These are phyloP conservation scores for Halocynthia aurantium DNA, from an alignment of 23 tunicate species.

Conservation along the genomic window DNA sequence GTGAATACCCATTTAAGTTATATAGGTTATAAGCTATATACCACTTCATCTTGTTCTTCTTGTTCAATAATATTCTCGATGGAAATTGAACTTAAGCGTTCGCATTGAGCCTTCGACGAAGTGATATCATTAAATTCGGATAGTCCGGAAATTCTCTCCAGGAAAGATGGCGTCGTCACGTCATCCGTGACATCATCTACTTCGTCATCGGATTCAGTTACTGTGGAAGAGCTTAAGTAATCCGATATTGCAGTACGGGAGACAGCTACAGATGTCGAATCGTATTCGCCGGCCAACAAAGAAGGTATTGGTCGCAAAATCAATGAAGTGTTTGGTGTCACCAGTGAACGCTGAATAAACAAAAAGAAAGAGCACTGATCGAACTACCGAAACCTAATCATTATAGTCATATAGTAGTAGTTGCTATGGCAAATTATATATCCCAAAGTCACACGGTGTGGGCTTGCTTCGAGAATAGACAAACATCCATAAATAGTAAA, in stretches of 20 bases:
- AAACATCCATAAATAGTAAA: no score
- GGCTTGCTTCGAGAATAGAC: no score
- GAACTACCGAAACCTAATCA: no score
- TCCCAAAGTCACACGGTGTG: no score
- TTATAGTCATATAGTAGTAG: no score
- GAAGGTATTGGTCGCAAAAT: conserved; percentile 43
- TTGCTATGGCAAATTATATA: no score
- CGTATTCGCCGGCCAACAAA: conserved; percentile 36
- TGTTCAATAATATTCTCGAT: conserved; percentile 6
- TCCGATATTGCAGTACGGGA: conserved; percentile 23
- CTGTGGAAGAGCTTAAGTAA: conserved; percentile 19
- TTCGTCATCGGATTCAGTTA: conserved; percentile 34
- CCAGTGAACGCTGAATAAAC: conserved; percentile 38
- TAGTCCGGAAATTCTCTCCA: neutral
- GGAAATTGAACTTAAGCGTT: neutral
- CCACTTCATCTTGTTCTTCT: neutral
- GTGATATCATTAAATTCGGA: neutral
- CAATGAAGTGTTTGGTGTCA: conserved; percentile 30
- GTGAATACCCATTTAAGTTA: neutral
- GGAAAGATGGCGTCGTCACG: neutral
- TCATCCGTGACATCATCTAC: neutral
- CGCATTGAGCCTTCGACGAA: neutral
- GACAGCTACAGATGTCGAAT: conserved; percentile 40
- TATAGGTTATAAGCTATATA: neutral
- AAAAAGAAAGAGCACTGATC: no score